Percentiles rank a stretch among this genome's conserved stretches.
phyloP scores from a whole-genome alignment of 2,888 invertebrate genomes.

The Halocaridina rubra region DNA sequence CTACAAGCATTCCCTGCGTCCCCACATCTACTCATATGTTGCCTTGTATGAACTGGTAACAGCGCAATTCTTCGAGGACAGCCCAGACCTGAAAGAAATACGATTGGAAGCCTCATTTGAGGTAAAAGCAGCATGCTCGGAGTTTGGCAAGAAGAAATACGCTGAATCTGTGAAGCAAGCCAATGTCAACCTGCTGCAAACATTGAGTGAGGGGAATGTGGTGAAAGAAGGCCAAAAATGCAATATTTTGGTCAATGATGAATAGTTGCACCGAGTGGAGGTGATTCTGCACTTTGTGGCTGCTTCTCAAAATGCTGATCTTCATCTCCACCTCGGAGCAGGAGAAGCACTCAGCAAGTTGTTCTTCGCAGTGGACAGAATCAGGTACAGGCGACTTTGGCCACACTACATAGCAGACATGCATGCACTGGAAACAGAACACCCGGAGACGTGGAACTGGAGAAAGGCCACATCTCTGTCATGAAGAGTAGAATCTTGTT shows the following conservation, averaged over 20 bases:
- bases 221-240: not conserved
- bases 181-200: not conserved
- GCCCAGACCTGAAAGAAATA: not conserved
- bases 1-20: not conserved
- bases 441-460: not conserved
- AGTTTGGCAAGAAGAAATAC: not conserved
- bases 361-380: not conserved
- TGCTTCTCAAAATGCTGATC: constrained; percentile 13
- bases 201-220: not conserved
- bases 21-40: constrained; percentile 33
- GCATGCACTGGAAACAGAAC: not conserved
- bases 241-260: constrained; percentile 3
- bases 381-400: not conserved
- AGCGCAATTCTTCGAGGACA: not conserved
- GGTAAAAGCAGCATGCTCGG: not conserved
- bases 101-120: not conserved
- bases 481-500: not conserved
- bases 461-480: not conserved
- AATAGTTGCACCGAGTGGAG: constrained; percentile 11
- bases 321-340: constrained; percentile 6
- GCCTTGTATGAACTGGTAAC: constrained; percentile 25
- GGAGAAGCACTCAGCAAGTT: constrained; percentile 2
- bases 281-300: not conserved
- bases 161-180: not conserved
- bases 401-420: not conserved